Base-by-base conservation (phyloP, 2,113 vertebrate genomes). In the Tonatia bakeri region DNA sequence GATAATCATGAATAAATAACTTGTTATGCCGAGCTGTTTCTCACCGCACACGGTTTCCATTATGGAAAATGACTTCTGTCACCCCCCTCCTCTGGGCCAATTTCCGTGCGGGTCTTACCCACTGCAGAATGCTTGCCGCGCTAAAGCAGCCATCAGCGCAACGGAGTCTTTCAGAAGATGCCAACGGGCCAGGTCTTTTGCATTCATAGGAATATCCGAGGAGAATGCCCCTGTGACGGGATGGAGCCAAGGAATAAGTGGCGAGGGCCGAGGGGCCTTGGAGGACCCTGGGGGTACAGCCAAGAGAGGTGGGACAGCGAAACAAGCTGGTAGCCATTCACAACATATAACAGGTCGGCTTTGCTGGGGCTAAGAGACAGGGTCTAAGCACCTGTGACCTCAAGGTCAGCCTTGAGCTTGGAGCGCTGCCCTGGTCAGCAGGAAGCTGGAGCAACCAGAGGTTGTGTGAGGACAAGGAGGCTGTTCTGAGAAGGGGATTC, bases 1-100 rank as follows among this genome's bases (percentile, higher is more conserved):
- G 96, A 95, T 95, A 97, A 97, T 96, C 84, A 89, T 96, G 91
- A 95, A 96, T 97, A 97, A 97, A 97, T 96, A 94, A 92, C 97
- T 92, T 88, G 54, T 50, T 94, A 47, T 61, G 95, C 87, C 61
- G 73, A 92, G 87, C 84, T 91, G 67, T 97, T 84, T 81, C 83
- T 93, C 26, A 43, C 96, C 83, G 81, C 91, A 94, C 83, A 40
- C 86, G 76, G 81, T 87, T 88, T 82, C 72, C 76, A 73, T 90
- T 87, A 61, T 61, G 90, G 94, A 83, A 96, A 96, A 93, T 72
- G 36, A 79, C 72, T 85, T 89, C n/a, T 26, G 7, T 70, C 45
- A 0, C 19, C 56, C 17, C 15, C 17, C 52, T 67, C 50, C 45
- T 17, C 75, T 81, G 54, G 4, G 43, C 31, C 45, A 67, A 67